Evolutionary conservation across 2,888 invertebrate species (phyloP), one percentile per base, ranked within the genome.

Genomic region (Tetramorium bicarinatum): DNA sequence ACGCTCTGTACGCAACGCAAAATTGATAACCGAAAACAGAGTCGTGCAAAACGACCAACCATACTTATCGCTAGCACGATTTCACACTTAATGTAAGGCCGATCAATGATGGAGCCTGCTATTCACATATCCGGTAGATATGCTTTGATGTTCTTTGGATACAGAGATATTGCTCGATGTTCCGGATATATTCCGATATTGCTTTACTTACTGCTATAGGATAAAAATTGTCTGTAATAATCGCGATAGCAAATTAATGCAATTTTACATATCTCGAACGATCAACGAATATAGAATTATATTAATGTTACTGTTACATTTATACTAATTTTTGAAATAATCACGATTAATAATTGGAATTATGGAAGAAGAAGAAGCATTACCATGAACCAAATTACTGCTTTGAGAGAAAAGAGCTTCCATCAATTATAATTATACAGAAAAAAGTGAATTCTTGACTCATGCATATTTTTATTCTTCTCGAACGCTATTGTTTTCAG

Each of bases 11-110:
- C 15, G 18, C 8, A 77, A 67, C 44, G 15, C 4, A 9, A 29
- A 34, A 47, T 66, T 77, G 25, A 76, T 76, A 25, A 77, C 18
- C n/a, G n/a, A 29, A 62, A 75, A 18, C 15, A n/a, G 7, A 49
- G 61, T 49, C 15, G 34, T n/a, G n/a, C n/a, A 11, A 4, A 47
- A n/a, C 7, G n/a, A 74, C n/a, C 47, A 15, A 62, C 13, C 8
- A 62, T 18, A 38, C 21, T 44, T 47, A 71, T 71, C 8, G 15
- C 25, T 34, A 21, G 38, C 38, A 56, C 64, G 49, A 76, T 76
- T 76, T 76, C 47, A 52, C 21, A 21, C 49, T 38, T 49, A 61
- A 74, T 74, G 29, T 29, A 34, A 3, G 18, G 13, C 18, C 29
- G 29, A 64, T 76, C 62, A 21, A 75, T 76, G 49, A 41, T 49